Conservation (phyloP, 2,888 invertebrate genomes). For the Nematopogon swammerdamellus region DNA sequence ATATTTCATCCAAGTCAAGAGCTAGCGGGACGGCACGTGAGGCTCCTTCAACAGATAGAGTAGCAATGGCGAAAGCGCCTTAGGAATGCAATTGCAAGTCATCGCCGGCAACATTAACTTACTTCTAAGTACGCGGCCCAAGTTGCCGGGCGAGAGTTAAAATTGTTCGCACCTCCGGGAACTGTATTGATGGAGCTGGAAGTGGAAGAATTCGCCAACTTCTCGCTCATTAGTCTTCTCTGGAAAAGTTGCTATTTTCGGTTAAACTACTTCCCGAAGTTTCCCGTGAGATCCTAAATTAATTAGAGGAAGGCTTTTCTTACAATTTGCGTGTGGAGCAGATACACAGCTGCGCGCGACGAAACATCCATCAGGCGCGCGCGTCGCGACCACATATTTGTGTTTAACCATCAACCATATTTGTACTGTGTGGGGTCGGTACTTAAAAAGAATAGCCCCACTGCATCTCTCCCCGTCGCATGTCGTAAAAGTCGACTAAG, state of each 20-base stretch:
- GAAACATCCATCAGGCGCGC: too few relatives aligned
- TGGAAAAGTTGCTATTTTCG: background rate
- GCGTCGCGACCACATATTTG: too few relatives aligned
- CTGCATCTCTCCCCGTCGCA: too few relatives aligned
- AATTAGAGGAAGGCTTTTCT: background rate
- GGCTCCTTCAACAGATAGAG: too few relatives aligned
- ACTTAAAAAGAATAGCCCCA: too few relatives aligned
- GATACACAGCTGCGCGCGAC: too few relatives aligned
- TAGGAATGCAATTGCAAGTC: background rate
- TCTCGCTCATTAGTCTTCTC: background rate
- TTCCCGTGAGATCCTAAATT: background rate
- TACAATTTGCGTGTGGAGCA: background rate
- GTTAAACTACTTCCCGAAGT: background rate
- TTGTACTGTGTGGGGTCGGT: too few relatives aligned
- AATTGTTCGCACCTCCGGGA: background rate
- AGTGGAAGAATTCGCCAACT: background rate
- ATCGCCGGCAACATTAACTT: background rate
- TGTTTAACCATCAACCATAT: too few relatives aligned
- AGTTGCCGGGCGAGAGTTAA: background rate
- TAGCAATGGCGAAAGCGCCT: too few relatives aligned
- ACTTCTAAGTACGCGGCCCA: background rate
- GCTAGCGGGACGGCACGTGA: too few relatives aligned
- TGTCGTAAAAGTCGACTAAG: too few relatives aligned
- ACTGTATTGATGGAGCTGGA: background rate
- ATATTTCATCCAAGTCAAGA: too few relatives aligned